These are phyloP conservation scores for Eucidaris tribuloides DNA, from an alignment of 35 echinoderm and acorn worm genomes.

Conservation along the genomic window DNA sequence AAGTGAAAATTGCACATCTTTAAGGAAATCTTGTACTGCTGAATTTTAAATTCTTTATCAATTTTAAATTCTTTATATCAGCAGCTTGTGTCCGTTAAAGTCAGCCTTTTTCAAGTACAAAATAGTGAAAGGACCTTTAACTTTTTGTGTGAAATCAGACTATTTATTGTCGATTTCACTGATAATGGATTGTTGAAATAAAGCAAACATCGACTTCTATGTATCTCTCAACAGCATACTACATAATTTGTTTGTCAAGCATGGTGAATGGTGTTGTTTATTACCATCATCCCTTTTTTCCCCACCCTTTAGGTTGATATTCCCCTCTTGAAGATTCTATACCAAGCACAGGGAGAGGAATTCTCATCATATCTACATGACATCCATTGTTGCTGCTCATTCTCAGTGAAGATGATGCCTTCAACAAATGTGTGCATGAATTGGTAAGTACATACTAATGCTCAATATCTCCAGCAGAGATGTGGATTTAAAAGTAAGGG, in stretches of 20 bases:
- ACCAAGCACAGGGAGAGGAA: slow-evolving; percentile 95
- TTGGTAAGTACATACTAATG: too few species aligned
- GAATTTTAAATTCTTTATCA: too few species aligned
- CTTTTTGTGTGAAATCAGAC: not conserved
- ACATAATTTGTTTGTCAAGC: too few species aligned
- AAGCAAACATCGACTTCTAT: not conserved
- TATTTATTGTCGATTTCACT: not conserved
- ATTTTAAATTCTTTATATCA: too few species aligned
- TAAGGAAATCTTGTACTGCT: too few species aligned
- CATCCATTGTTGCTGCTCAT: slow-evolving; percentile 93
- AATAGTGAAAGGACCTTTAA: too few species aligned
- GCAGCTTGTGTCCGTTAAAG: too few species aligned
- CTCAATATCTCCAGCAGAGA: too few species aligned
- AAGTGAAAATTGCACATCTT: too few species aligned
- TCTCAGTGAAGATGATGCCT: slow-evolving; percentile 97
- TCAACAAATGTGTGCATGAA: slow-evolving; percentile 99
- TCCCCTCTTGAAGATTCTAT: slow-evolving; percentile 89
- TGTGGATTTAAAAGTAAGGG: too few species aligned
- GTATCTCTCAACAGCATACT: not conserved
- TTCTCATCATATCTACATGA: slow-evolving; percentile 99
- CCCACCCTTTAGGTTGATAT: slow-evolving; percentile 57
- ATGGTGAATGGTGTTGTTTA: too few species aligned
- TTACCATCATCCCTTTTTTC: not conserved
- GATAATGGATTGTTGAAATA: not conserved
- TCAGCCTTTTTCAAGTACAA: too few species aligned